A percentile compares a stretch with the other conserved stretches of the same genome.
Evolutionary conservation across 2,113 vertebrate genomes (phyloP).

Genomic region (Kobus ellipsiprymnus): DNA sequence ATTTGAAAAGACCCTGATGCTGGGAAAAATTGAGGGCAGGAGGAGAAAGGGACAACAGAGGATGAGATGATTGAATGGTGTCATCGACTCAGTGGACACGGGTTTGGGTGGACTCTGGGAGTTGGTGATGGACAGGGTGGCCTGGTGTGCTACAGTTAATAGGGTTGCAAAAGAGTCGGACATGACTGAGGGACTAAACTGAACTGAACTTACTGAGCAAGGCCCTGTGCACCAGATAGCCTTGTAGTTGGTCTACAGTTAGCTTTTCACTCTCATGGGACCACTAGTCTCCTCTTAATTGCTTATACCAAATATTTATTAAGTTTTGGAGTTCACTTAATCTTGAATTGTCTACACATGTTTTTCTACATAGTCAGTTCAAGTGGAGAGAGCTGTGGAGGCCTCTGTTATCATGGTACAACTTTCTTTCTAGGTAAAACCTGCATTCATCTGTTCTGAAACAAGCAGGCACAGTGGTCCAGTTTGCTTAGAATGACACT

Average conservation of each 20-base stretch:
- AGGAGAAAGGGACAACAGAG: not conserved
- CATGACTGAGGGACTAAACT: not conserved
- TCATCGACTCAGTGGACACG: not conserved
- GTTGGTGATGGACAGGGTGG: not conserved
- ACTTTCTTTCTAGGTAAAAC: not conserved
- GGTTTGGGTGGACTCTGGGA: not conserved
- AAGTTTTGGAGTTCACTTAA: not conserved
- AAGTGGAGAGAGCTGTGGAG: not conserved
- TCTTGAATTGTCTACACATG: not conserved
- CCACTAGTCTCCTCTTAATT: not conserved
- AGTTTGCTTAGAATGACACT: not conserved
- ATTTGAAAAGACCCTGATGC: not conserved
- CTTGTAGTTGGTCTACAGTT: not conserved
- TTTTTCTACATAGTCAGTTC: not conserved
- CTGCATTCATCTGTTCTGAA: not conserved
- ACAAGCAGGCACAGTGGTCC: not conserved
- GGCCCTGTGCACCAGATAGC: not conserved
- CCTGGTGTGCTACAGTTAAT: not conserved
- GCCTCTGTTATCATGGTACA: not conserved
- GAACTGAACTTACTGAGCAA: not conserved
- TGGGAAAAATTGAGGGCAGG: not conserved
- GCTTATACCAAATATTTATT: not conserved
- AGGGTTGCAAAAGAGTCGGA: not conserved
- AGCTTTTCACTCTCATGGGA: not conserved
- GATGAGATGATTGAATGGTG: not conserved